phyloP scores from a whole-genome alignment of 1,140 invertebrate genomes.

The Eurosta solidaginis region DNA sequence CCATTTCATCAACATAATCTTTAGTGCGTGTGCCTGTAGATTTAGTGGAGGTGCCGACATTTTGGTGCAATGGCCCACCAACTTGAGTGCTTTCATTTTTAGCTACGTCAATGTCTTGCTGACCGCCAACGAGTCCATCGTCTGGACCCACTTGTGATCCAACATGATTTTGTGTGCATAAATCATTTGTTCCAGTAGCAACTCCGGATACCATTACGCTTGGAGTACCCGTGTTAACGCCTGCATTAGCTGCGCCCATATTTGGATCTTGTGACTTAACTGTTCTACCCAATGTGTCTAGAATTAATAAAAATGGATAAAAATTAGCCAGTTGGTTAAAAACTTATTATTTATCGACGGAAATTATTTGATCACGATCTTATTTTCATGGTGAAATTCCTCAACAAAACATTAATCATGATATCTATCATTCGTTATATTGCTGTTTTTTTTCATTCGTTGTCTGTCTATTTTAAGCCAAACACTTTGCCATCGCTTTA shows the following conservation, averaged over 20 bases:
- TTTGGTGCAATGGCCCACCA: constrained; percentile 68
- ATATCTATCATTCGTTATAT: too few species aligned
- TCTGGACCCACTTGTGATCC: constrained; percentile 58
- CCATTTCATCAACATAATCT: constrained; percentile 58
- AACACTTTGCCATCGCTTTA: too few species aligned
- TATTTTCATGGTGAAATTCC: too few species aligned
- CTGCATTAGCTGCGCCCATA: constrained; percentile 67
- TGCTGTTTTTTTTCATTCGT: too few species aligned
- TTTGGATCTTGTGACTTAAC: constrained; percentile 68
- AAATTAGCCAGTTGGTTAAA: too few species aligned
- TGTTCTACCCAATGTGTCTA: constrained; percentile 62
- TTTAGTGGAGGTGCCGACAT: constrained; percentile 61
- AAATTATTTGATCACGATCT: too few species aligned
- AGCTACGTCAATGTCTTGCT: constrained; percentile 61
- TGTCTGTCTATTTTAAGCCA: too few species aligned
- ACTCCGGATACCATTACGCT: constrained; percentile 51
- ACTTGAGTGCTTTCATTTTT: constrained; percentile 83
- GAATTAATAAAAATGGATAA: too few species aligned
- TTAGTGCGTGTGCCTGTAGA: constrained; percentile 66
- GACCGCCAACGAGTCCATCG: constrained; percentile 48
- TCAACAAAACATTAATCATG: too few species aligned
- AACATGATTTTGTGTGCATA: constrained; percentile 63
- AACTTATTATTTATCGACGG: too few species aligned
- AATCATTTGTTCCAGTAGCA: constrained; percentile 41
- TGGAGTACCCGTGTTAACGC: constrained; percentile 61